Percentiles rank a stretch among this genome's conserved stretches.
Evolutionary conservation across 2,797 vertebrate genomes (phyloP).

Genomic region (Galago senegalensis): DNA sequence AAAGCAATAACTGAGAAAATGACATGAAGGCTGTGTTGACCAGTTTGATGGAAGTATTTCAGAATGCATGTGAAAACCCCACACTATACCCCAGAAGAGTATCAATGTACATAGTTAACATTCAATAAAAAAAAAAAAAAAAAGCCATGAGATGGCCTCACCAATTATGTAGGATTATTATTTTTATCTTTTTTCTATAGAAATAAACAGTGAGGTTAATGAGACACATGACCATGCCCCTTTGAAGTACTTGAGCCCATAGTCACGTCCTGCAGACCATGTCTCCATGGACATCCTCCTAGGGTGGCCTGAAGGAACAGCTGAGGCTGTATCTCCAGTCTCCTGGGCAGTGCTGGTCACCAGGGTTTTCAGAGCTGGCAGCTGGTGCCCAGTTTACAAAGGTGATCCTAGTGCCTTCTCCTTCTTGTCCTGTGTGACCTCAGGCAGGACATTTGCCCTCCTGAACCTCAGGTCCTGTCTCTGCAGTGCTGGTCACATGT

Average conservation of each 20-base stretch:
- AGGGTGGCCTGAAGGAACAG: not conserved
- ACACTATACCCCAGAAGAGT: too few relatives aligned
- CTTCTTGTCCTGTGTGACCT: too few relatives aligned
- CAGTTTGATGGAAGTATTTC: too few relatives aligned
- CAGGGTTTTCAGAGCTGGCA: too few relatives aligned
- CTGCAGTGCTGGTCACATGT: not conserved
- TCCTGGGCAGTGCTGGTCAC: not conserved
- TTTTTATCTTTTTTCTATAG: constrained; percentile 19
- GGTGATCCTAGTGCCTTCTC: too few relatives aligned
- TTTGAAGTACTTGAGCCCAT: not conserved
- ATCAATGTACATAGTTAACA: too few relatives aligned
- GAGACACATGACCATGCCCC: not conserved
- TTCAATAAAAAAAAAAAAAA: too few relatives aligned
- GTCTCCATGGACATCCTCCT: not conserved
- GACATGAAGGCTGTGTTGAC: too few relatives aligned
- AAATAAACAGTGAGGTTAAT: not conserved
- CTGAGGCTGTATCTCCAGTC: fast-evolving
- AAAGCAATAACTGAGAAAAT: too few relatives aligned
- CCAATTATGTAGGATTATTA: not conserved
- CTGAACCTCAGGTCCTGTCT: not conserved
- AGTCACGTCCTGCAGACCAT: fast-evolving
- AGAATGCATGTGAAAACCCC: too few relatives aligned
- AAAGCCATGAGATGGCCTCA: not conserved
- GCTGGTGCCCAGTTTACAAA: too few relatives aligned
- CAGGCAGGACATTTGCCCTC: fast-evolving